A percentile compares a stretch with the other conserved stretches of the same genome.
Conservation (phyloP, 1,140 invertebrate species). For the Cheumatopsyche charites region DNA sequence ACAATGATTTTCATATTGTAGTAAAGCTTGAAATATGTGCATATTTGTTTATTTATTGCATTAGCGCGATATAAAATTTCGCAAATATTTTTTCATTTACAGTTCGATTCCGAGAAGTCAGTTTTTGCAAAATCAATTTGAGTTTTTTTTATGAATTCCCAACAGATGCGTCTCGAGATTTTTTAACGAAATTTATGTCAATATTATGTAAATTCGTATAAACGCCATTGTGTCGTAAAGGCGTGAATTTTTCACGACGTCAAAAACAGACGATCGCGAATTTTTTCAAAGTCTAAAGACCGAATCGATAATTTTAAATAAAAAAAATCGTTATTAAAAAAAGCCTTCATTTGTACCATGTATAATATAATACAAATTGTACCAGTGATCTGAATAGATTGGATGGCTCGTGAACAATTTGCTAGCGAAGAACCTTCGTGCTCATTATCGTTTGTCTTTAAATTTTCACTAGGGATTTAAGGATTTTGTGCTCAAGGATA, state of each 20-base stretch:
- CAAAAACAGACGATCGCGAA: neutral
- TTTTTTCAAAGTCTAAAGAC: neutral
- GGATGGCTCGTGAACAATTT: neutral
- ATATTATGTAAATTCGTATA: constrained; percentile 7
- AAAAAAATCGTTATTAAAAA: neutral
- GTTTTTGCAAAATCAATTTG: too few relatives aligned
- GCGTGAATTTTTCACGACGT: constrained; percentile 9
- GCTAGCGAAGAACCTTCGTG: neutral
- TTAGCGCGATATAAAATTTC: too few relatives aligned
- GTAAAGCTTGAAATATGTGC: too few relatives aligned
- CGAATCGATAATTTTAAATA: neutral
- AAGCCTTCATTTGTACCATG: too few relatives aligned
- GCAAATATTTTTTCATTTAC: neutral
- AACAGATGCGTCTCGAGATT: too few relatives aligned
- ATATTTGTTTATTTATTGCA: too few relatives aligned
- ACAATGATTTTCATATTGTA: too few relatives aligned
- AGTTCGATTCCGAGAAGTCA: too few relatives aligned
- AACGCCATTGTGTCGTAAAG: neutral
- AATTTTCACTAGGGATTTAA: constrained; percentile 18
- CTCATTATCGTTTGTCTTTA: constrained; percentile 21
- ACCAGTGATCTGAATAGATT: too few relatives aligned
- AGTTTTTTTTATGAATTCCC: too few relatives aligned
- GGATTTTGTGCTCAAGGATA: constrained; percentile 17
- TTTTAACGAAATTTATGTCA: neutral
- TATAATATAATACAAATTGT: too few relatives aligned